These are phyloP conservation scores for Teleiodes luculella DNA, from an alignment of 2,888 invertebrate genomes.

Conservation along the genomic window DNA sequence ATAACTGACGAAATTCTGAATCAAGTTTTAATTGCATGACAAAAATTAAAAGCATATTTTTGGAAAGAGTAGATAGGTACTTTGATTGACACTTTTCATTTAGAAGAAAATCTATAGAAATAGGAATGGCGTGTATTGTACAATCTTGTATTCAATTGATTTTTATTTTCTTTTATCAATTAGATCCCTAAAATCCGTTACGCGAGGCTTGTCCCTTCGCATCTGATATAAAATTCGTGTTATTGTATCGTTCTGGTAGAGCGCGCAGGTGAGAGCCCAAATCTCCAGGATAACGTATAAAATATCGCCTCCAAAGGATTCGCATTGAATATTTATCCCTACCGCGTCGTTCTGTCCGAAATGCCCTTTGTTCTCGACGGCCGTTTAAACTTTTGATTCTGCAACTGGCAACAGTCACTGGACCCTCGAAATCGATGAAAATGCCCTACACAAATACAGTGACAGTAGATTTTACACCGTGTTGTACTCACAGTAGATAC, in stretches of 20 bases:
- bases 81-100: not conserved
- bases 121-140: not conserved
- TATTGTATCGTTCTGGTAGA: conserved; percentile 46
- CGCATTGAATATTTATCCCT: conserved; percentile 77
- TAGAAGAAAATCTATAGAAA: not conserved
- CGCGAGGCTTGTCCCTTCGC: conserved; percentile 30
- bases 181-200: conserved; percentile 35
- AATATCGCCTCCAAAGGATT: conserved; percentile 77
- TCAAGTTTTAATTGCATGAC: conserved; percentile 13
- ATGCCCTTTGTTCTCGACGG: conserved; percentile 72
- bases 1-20: conserved; percentile 4
- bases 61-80: too few species aligned
- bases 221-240: conserved; percentile 43
- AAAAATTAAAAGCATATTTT: not conserved
- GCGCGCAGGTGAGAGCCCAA: conserved; percentile 69
- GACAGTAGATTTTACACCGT: conserved; percentile 33
- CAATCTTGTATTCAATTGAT: not conserved
- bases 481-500: conserved; percentile 22
- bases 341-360: conserved; percentile 65
- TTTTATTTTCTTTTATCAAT: conserved; percentile 6
- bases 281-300: conserved; percentile 68
- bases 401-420: conserved; percentile 76
- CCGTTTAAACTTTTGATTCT: conserved; percentile 79
- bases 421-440: conserved; percentile 65
- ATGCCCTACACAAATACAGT: conserved; percentile 31